Base-by-base conservation (phyloP, 2,113 vertebrate species). In the Regulus satrapa region DNA sequence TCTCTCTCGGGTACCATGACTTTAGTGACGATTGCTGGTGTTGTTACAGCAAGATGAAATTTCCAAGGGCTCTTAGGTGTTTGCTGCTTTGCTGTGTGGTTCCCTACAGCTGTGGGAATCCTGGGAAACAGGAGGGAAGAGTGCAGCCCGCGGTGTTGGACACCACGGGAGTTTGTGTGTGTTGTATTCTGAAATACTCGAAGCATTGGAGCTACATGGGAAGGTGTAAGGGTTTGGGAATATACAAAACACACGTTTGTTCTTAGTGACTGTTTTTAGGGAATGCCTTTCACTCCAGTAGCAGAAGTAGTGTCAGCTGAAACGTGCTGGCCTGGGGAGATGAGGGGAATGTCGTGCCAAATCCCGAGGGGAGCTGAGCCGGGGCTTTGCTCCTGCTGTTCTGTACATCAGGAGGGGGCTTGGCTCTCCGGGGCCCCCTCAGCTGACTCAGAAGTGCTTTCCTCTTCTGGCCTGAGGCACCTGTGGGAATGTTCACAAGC, bases 381-480 rank as follows among this genome's bases (percentile, higher is more conserved):
- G 2, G 6, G 38, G 29, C 4, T 52, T 56, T 78, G 21, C 29
- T n/a, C 15, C n/a, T 66, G 62, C 58, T 61, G 18, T 29, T 26
- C 8, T 9, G 34, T 26, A 6, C 24, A 8, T 32, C 16, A 34
- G n/a, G 38, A 69, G 32, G 21, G 28, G 36, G 14, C 32, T 71
- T 55, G 3, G 0, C 8, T 51, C 8, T 34, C 12, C 51, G 6
- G 11, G 18, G 31, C 3, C 5, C 16, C n/a, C 36, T 43, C 25
- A 36, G 40, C 49, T 64, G 56, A 2, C 26, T 62, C 19, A 0
- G 10, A 41, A 26, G 3, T 13, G 6, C 14, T 51, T 8, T 8
- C 10, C 5, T 0, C n/a, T 28, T 0, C 12, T 29, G 49, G 24
- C 21, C 1, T 0, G 51, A 41, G 38, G 34, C 2, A 0, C 9